Evolutionary conservation across 2,888 invertebrate genomes (phyloP).

Genomic region (Cosmopolites sordidus): DNA sequence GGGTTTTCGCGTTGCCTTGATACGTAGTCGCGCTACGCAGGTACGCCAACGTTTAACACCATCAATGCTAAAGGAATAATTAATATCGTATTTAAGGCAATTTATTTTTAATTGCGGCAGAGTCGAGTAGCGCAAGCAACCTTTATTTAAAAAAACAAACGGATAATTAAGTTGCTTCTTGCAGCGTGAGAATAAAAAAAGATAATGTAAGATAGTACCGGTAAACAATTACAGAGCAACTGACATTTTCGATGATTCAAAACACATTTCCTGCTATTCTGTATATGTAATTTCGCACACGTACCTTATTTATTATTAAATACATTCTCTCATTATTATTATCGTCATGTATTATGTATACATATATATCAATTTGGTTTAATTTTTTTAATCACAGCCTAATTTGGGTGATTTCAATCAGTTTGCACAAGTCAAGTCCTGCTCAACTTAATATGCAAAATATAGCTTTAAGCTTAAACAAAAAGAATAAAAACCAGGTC

Average conservation of each 20-base stretch:
- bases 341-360: no score
- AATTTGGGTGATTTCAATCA: no score
- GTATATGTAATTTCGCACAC: no score
- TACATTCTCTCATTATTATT: no score
- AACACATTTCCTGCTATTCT: constrained; percentile 6
- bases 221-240: neutral
- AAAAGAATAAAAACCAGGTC: no score
- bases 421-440: no score
- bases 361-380: no score
- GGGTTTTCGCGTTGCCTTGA: constrained; percentile 3
- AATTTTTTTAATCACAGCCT: no score
- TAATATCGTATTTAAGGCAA: constrained; percentile 23
- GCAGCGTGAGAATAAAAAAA: constrained; percentile 19
- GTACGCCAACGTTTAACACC: constrained; percentile 11
- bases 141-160: constrained; percentile 15
- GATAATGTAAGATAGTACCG: constrained; percentile 14
- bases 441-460: no score
- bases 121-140: constrained; percentile 17
- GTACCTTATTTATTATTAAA: no score
- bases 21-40: constrained; percentile 1
- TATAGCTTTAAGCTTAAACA: no score
- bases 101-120: constrained; percentile 21
- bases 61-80: constrained; percentile 22
- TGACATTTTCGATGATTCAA: constrained; percentile 5
- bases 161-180: constrained; percentile 19